Evolutionary conservation across 2,888 invertebrate species (phyloP), one percentile per base, ranked within the genome.

Genomic region (Helobdella robusta): DNA sequence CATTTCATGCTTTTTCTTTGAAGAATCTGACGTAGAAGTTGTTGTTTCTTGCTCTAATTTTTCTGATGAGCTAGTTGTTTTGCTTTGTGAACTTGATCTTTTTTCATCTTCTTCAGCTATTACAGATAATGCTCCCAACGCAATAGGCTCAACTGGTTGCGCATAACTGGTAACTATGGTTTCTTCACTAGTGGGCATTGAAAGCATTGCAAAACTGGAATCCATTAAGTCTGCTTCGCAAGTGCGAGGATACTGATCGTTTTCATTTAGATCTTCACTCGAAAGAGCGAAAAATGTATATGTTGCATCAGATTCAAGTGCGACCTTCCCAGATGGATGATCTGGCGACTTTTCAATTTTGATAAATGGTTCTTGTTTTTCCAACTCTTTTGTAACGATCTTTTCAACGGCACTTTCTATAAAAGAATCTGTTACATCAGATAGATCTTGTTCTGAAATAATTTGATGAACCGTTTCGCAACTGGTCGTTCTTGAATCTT

Each of bases 341-440:
- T n/a, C n/a, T n/a, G n/a, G n/a, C n/a, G n/a, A n/a, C n/a, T n/a
- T n/a, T n/a, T n/a, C n/a, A n/a, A n/a, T n/a, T n/a, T n/a, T n/a
- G n/a, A n/a, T n/a, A n/a, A n/a, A n/a, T n/a, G n/a, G 2, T 23
- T 56, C 56, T 48, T 59, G 59, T 20, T 35, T 23, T 34, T 34
- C 59, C n/a, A 23, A 35, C 23, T 11, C n/a, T 4, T 61, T 36
- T 34, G 32, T 30, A 35, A 35, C n/a, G 1, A 85, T 85, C 6
- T 20, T 44, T 32, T 44, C 54, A 32, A 59, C 48, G 32, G 28
- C 6, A 6, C 30, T 2, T 44, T 40, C 35, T 44, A 30, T 8
- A 23, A 66, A 23, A 48, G 20, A 50, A 36, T 46, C 48, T 44
- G 46, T 30, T 59, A 20, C 30, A 23, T 61, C 32, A 50, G 50